phyloP scores from a whole-genome alignment of 1,140 invertebrate species.

The Drosophila pectinifera region DNA sequence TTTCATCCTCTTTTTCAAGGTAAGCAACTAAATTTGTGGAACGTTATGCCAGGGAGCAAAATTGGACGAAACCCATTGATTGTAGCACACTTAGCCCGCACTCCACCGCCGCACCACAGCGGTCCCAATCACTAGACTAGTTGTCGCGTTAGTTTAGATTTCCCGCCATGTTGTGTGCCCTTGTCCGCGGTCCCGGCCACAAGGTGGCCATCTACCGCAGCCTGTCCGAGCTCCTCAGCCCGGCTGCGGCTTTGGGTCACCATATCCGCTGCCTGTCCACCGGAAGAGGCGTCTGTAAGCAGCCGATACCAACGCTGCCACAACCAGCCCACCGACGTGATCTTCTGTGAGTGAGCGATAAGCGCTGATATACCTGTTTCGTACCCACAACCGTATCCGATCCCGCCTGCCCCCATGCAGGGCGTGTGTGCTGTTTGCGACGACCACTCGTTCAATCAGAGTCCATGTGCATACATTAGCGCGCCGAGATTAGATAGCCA shows the following conservation, averaged over 20 bases:
- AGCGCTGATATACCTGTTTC: constrained; percentile 22
- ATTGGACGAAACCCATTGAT: constrained; percentile 22
- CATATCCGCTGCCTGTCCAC: constrained; percentile 15
- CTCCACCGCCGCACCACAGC: neutral
- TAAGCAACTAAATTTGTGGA: constrained; percentile 59
- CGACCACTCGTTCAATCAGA: constrained; percentile 45
- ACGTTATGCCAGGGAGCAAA: constrained; percentile 48
- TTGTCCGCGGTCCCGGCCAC: constrained; percentile 35
- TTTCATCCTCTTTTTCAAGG: constrained; percentile 54
- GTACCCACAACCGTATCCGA: constrained; percentile 4
- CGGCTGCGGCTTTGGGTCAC: constrained; percentile 18
- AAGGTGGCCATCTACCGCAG: constrained; percentile 36
- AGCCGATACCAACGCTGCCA: constrained; percentile 5
- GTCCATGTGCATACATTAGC: constrained; percentile 51
- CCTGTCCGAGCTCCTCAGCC: constrained; percentile 35
- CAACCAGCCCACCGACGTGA: constrained; percentile 31
- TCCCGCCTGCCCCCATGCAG: constrained; percentile 15
- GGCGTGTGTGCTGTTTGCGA: constrained; percentile 27
- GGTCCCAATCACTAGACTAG: constrained; percentile 13
- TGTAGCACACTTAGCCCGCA: constrained; percentile 24
- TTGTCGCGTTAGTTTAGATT: constrained; percentile 35
- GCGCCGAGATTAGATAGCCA: constrained; percentile 44
- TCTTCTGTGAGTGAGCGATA: constrained; percentile 72
- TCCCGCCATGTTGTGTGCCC: constrained; percentile 51
- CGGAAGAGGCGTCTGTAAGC: constrained; percentile 35